These are phyloP conservation scores for Eumerus sabulonum DNA, from an alignment of 2,888 invertebrate genomes.

Conservation along the genomic window DNA sequence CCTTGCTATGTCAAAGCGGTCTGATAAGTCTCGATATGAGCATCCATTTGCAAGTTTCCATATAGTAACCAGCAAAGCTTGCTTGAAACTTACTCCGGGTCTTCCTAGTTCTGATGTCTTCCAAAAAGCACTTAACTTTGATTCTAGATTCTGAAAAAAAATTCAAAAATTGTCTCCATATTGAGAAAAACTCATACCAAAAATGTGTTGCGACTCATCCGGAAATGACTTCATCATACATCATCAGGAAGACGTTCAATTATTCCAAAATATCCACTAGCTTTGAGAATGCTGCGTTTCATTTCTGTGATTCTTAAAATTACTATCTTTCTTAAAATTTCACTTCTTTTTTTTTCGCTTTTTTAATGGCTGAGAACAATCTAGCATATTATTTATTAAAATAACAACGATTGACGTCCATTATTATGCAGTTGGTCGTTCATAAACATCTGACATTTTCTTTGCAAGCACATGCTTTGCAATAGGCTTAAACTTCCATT, in stretches of 20 bases:
- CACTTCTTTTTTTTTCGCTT: conserved; percentile 1
- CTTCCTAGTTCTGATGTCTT: conserved; percentile 15
- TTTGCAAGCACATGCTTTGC: neutral
- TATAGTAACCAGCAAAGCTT: conserved; percentile 8
- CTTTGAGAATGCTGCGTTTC: conserved; percentile 8
- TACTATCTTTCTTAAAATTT: conserved; percentile 9
- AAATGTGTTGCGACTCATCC: conserved; percentile 15
- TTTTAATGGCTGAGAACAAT: conserved; percentile 4
- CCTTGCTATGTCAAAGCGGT: conserved; percentile 8
- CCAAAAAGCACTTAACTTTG: conserved; percentile 10
- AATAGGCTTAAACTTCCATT: neutral
- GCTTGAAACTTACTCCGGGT: conserved; percentile 9
- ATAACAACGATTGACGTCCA: conserved; percentile 3
- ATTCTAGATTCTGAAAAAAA: conserved; percentile 1
- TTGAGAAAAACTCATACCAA: conserved; percentile 2
- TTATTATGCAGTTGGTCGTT: neutral
- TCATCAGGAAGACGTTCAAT: conserved; percentile 14
- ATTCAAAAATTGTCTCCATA: neutral
- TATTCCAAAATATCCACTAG: conserved; percentile 6
- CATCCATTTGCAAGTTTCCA: conserved; percentile 8
- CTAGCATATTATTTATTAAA: conserved; percentile 2
- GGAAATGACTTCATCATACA: conserved; percentile 6
- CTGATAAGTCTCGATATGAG: conserved; percentile 8
- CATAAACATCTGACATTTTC: too few relatives aligned
- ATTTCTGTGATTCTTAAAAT: neutral